These are phyloP conservation scores for Orientallactaga bullata DNA, from an alignment of 2,113 vertebrate species.

Conservation along the genomic window DNA sequence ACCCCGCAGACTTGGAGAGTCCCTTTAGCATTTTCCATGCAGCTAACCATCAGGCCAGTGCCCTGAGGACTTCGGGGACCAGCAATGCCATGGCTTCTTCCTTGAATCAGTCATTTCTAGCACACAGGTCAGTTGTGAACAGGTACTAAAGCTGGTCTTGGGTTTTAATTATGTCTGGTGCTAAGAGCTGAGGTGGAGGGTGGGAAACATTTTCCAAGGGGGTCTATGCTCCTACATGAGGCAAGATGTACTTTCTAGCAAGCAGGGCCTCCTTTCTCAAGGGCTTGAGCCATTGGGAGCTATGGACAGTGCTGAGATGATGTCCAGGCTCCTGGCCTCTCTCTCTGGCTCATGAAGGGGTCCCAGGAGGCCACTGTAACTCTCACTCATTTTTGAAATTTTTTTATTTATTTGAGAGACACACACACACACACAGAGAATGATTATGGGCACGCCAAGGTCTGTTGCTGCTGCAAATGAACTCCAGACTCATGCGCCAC, in stretches of 20 bases:
- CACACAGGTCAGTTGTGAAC: not conserved
- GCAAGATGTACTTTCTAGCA: rapidly evolving
- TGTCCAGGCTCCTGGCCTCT: too few species aligned
- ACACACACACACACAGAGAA: too few species aligned
- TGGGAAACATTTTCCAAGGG: not conserved
- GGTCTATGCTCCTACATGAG: not conserved
- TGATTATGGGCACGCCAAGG: too few species aligned
- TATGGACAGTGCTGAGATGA: not conserved
- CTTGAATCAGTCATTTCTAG: not conserved
- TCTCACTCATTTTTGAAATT: too few species aligned
- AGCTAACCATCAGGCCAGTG: rapidly evolving
- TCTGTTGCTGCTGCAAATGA: too few species aligned
- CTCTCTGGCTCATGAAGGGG: too few species aligned
- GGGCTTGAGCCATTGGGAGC: not conserved
- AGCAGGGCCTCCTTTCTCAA: not conserved
- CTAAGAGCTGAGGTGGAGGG: not conserved
- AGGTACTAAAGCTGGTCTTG: not conserved
- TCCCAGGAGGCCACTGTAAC: not conserved
- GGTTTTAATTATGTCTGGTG: not conserved
- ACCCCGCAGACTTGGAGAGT: too few species aligned
- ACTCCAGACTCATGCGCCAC: too few species aligned
- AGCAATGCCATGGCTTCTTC: not conserved
- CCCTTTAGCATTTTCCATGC: not conserved
- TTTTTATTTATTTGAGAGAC: not conserved
- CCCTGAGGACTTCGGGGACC: not conserved